These are phyloP conservation scores for Phortica magna DNA, from an alignment of 2,888 invertebrate species.

Conservation along the genomic window DNA sequence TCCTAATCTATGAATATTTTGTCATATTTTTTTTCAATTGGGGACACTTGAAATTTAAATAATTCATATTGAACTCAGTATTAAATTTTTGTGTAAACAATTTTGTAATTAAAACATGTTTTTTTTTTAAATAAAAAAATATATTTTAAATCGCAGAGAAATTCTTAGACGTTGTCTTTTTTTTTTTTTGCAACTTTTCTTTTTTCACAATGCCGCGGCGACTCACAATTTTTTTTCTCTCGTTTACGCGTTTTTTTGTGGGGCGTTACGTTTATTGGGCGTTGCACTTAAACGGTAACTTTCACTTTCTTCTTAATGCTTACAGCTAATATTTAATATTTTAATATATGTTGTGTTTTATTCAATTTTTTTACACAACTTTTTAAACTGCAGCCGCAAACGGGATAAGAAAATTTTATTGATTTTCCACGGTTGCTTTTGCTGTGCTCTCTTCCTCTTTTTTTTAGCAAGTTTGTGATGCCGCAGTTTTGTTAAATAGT, in stretches of 20 bases:
- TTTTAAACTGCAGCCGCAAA: constrained; percentile 49
- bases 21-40: neutral
- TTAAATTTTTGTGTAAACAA: too few species aligned
- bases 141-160: neutral
- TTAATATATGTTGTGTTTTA: neutral
- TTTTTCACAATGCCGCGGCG: neutral
- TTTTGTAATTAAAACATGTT: too few species aligned
- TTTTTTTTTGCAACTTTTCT: neutral
- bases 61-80: too few species aligned
- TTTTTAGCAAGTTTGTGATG: neutral
- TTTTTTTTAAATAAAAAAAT: neutral
- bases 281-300: neutral
- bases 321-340: neutral
- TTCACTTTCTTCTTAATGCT: constrained; percentile 8
- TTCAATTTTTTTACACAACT: neutral
- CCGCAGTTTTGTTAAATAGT: neutral
- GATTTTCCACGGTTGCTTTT: constrained; percentile 70
- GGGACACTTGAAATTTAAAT: too few species aligned
- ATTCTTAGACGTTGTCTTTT: neutral
- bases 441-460: constrained; percentile 33
- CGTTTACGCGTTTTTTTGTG: constrained; percentile 4
- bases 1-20: neutral
- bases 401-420: constrained; percentile 75
- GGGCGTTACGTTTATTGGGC: constrained; percentile 19
- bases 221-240: constrained; percentile 22